A percentile compares a stretch with the other conserved stretches of the same genome.
Conservation (phyloP, 1,140 invertebrate species). For the Neoseiulus cucumeris region DNA sequence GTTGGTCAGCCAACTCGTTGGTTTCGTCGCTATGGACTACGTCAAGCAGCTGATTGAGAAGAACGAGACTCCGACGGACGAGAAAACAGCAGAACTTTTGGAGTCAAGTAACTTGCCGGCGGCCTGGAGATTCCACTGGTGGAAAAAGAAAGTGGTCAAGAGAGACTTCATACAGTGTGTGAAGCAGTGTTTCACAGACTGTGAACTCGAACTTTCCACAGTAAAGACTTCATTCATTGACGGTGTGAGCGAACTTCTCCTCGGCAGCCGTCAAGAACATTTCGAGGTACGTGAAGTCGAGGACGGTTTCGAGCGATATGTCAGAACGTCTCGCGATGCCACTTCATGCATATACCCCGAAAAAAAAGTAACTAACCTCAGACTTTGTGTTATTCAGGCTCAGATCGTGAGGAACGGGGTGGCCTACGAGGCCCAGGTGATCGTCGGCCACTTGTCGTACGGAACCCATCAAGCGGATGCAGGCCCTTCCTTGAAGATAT, state of each 20-base stretch:
- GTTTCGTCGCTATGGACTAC: not conserved
- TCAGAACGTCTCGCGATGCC: too few species aligned
- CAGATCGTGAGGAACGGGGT: not conserved
- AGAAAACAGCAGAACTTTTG: not conserved
- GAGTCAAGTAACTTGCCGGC: not conserved
- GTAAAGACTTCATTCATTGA: not conserved
- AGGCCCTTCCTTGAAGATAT: not conserved
- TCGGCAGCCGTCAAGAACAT: not conserved
- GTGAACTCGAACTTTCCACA: not conserved
- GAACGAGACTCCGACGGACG: not conserved
- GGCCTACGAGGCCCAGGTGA: not conserved
- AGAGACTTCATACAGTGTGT: not conserved
- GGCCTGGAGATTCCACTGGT: not conserved
- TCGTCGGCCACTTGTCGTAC: not conserved
- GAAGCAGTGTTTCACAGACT: not conserved
- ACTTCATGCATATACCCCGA: too few species aligned
- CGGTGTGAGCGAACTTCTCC: not conserved
- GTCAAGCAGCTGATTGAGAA: not conserved
- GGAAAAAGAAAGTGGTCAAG: not conserved
- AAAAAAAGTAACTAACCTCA: too few species aligned
- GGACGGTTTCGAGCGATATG: too few species aligned
- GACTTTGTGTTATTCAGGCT: not conserved
- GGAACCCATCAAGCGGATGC: not conserved
- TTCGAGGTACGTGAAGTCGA: not conserved
- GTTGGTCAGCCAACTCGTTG: not conserved